These are phyloP conservation scores for Eubasilissa splendida DNA, from an alignment of 2,888 invertebrate genomes.

Conservation along the genomic window DNA sequence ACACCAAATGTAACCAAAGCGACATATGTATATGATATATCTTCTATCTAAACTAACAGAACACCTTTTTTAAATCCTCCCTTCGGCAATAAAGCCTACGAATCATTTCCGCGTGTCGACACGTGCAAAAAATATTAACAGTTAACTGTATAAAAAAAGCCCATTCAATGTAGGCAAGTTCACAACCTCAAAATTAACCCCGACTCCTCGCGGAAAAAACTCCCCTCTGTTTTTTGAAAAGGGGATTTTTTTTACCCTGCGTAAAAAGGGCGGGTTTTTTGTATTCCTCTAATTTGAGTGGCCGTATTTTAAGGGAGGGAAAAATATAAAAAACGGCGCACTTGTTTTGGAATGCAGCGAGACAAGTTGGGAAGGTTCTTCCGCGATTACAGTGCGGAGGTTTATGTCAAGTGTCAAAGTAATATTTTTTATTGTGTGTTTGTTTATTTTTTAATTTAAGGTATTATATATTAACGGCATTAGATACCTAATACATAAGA, in stretches of 20 bases:
- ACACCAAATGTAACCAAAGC: no score
- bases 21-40: no score
- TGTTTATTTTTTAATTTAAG: no score
- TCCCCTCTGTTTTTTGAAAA: constrained; percentile 41
- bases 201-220: constrained; percentile 29
- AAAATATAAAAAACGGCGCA: constrained; percentile 33
- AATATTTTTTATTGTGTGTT: no score
- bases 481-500: no score
- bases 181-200: constrained; percentile 44
- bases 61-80: neutral
- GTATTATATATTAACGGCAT: no score
- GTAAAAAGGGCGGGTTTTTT: constrained; percentile 44
- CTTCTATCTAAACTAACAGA: no score
- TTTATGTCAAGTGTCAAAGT: constrained; percentile 18
- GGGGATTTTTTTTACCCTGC: constrained; percentile 36
- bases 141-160: neutral
- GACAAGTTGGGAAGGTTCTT: constrained; percentile 24
- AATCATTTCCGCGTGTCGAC: constrained; percentile 12
- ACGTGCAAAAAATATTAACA: constrained; percentile 5
- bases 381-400: constrained; percentile 31
- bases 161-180: constrained; percentile 10
- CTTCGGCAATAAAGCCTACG: neutral
- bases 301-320: constrained; percentile 31
- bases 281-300: constrained; percentile 12
- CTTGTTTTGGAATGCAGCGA: constrained; percentile 20